phyloP scores from a whole-genome alignment of 2,888 invertebrate species.

The Xanthostigma xanthostigma region DNA sequence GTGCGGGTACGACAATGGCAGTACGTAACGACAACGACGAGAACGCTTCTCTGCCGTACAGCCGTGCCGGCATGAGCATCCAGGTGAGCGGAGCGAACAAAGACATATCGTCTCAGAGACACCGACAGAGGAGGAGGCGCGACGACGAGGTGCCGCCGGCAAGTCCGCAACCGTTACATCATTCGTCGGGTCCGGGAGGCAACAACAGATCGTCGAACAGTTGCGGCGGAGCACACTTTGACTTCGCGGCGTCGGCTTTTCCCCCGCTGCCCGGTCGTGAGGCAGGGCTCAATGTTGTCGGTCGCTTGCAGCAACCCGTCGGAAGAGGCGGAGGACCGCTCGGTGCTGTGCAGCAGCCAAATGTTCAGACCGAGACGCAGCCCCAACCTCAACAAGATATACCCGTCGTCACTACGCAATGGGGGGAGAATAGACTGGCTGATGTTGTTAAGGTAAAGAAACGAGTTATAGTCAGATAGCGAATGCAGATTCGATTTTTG shows the following conservation, averaged over 20 bases:
- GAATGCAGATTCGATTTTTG: neutral
- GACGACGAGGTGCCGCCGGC: conserved; percentile 25
- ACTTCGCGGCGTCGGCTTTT: conserved; percentile 63
- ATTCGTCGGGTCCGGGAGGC: conserved; percentile 20
- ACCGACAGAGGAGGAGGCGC: conserved; percentile 29
- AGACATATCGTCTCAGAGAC: conserved; percentile 28
- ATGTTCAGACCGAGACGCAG: conserved; percentile 16
- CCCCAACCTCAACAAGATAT: conserved; percentile 17
- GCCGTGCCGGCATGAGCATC: conserved; percentile 7
- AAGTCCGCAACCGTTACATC: conserved; percentile 18
- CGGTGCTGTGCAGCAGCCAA: conserved; percentile 17
- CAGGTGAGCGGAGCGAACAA: conserved; percentile 18
- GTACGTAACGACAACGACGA: neutral
- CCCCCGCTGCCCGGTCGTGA: conserved; percentile 61
- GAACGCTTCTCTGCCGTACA: conserved; percentile 1
- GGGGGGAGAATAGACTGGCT: conserved; percentile 48
- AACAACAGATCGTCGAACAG: conserved; percentile 16
- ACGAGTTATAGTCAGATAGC: neutral
- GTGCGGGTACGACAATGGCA: conserved; percentile 1
- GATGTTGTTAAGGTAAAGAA: conserved; percentile 50
- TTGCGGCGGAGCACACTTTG: conserved; percentile 48
- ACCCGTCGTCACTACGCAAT: conserved; percentile 19
- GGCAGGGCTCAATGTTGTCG: conserved; percentile 12
- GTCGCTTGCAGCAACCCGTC: conserved; percentile 20
- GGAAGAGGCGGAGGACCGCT: conserved; percentile 11